Conservation (phyloP, 64 coral and sea anemone species). For the Trachythela sp. region DNA sequence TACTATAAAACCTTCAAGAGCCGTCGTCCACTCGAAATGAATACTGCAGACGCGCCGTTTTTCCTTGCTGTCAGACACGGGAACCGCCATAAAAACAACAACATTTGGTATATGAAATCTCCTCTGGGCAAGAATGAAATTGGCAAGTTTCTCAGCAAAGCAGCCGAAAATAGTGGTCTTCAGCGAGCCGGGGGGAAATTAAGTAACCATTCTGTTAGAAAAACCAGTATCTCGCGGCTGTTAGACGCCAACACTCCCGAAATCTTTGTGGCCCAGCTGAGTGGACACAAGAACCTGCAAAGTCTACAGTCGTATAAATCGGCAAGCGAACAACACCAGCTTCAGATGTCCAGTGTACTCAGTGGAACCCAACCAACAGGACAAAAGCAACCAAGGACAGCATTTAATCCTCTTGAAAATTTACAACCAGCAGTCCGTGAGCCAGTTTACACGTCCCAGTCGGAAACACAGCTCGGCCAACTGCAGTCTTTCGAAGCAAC, state of each 20-base stretch:
- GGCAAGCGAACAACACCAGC: constrained; percentile 47
- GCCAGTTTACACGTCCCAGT: not conserved
- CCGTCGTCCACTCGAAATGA: constrained; percentile 56
- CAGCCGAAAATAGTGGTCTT: constrained; percentile 39
- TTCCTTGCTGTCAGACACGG: constrained; percentile 57
- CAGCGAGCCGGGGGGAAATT: constrained; percentile 36
- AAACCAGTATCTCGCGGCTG: constrained; percentile 49
- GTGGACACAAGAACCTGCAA: constrained; percentile 58
- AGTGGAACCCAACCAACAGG: not conserved
- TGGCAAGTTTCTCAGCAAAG: constrained; percentile 47
- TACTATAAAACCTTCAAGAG: constrained; percentile 55
- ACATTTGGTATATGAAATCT: constrained; percentile 54
- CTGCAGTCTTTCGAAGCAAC: not conserved
- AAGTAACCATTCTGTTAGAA: constrained; percentile 48
- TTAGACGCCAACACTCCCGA: constrained; percentile 56
- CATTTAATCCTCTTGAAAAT: not conserved
- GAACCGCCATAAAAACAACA: not conserved
- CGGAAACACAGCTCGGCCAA: not conserved
- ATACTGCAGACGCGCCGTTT: constrained; percentile 47
- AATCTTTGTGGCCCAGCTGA: constrained; percentile 56
- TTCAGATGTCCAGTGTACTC: constrained; percentile 29
- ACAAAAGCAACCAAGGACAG: not conserved
- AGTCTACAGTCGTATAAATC: constrained; percentile 60
- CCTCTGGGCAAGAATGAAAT: constrained; percentile 61
- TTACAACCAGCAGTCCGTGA: not conserved